Base-by-base conservation (phyloP, 37 sponge, comb jelly and placozoan genomes). In the Theonella swinhoei region DNA sequence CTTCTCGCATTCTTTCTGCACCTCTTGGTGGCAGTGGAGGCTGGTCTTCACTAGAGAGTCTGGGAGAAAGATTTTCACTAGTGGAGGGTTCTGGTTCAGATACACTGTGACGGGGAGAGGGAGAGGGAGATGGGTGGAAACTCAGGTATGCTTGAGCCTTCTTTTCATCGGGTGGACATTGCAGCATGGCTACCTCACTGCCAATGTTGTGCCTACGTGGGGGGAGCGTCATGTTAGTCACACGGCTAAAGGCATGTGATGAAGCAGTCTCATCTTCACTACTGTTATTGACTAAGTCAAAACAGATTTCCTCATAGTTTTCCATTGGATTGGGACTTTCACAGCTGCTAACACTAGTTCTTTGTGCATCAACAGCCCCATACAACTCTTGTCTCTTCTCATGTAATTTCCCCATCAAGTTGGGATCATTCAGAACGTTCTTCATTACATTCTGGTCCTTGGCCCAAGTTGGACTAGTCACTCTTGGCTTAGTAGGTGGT, bases 361-460 rank as follows among this genome's bases (percentile, higher is more conserved):
- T 47, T 47, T 7, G 54, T 47, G 7, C 11, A 47, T 47, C 54
- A 47, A 47, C 54, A 17, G 54, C 11, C 20, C 62, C 82, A 63
- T 82, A 72, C 17, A 82, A 0, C 40, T 81, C 82, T 61, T 82
- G 82, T 72, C 74, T 59, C 34, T 62, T 72, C 42, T 82, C 73
- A 3, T 82, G 74, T 3, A 82, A 35, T 36, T 82, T 82, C 24
- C 28, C 25, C 22, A 22, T 73, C 28, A 82, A 72, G 39, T 72
- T 72, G 1, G 82, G 82, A 28, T 82, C 82, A 62, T 82, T 72
- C 17, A 4, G 72, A 64, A 82, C 7, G 29, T 39, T 58, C 7
- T 17, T 28, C 25, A 32, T 71, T 19, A 60, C 31, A 14, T 47
- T 47, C 14, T 65, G 66, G 5, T 26, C n/a, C 66, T 11, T 24